Conservation (phyloP, 2,113 vertebrate genomes). For the Numida meleagris region DNA sequence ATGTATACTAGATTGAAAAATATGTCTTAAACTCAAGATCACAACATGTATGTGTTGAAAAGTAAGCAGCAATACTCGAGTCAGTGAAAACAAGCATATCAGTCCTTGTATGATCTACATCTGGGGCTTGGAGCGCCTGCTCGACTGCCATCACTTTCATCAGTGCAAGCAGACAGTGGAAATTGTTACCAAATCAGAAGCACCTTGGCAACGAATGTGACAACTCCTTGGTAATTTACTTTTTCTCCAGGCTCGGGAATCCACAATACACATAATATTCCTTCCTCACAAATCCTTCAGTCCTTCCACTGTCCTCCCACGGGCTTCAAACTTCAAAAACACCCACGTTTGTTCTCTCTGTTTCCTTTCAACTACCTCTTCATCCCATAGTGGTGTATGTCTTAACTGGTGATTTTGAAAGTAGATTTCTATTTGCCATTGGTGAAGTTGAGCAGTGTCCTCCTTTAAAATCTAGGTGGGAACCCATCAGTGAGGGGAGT, state of each 20-base stretch:
- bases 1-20: background rate
- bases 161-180: background rate
- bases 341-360: background rate
- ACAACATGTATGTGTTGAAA: background rate
- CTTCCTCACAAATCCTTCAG: background rate
- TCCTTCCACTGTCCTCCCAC: constrained; percentile 4
- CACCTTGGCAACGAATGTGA: background rate
- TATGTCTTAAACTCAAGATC: background rate
- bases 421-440: background rate
- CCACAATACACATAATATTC: background rate
- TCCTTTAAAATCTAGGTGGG: background rate
- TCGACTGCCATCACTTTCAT: background rate
- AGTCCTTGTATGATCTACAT: background rate
- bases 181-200: constrained; percentile 37
- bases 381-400: background rate
- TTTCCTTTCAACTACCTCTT: background rate
- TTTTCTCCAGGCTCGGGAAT: constrained; percentile 1
- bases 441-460: background rate
- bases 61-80: background rate
- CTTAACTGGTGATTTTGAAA: background rate
- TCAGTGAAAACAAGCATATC: background rate
- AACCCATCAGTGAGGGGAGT: fast-evolving
- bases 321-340: background rate
- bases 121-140: background rate
- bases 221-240: constrained; percentile 10